Evolutionary conservation across 2,113 vertebrate genomes (phyloP).

Genomic region (Proteles cristata): DNA sequence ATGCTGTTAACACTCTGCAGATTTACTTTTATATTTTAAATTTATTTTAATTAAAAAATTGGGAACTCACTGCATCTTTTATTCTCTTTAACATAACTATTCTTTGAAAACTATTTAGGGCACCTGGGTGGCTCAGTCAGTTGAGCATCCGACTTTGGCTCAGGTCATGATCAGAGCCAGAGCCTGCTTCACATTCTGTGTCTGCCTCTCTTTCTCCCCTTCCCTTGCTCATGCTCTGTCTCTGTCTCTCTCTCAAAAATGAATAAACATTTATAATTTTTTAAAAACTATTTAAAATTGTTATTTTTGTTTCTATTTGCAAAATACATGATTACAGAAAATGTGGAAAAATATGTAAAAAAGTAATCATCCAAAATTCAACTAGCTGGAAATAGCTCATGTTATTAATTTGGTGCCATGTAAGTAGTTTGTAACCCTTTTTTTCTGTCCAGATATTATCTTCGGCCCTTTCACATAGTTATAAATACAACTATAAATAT

Average conservation of each 20-base stretch:
- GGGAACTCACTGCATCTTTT: background rate
- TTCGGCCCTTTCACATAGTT: background rate
- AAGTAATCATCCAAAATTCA: slow-evolving; percentile 26
- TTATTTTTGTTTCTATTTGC: slow-evolving; percentile 37
- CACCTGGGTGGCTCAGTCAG: too few species aligned
- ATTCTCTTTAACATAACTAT: slow-evolving; percentile 26
- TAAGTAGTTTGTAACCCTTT: background rate
- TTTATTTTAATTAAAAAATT: slow-evolving; percentile 55
- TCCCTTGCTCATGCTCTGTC: too few species aligned
- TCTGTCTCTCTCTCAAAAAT: too few species aligned
- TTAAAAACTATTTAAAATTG: slow-evolving; percentile 8
- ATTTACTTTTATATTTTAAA: slow-evolving; percentile 48
- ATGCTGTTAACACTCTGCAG: background rate
- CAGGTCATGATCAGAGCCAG: too few species aligned
- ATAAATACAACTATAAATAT: background rate
- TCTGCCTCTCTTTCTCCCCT: too few species aligned
- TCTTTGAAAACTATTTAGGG: slow-evolving; percentile 31
- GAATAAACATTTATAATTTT: too few species aligned
- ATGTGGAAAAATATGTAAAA: background rate
- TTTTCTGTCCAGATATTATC: background rate
- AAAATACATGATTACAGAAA: slow-evolving; percentile 13
- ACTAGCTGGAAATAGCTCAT: background rate
- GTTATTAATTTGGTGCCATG: background rate
- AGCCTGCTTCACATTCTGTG: too few species aligned
- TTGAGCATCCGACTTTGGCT: too few species aligned